Evolutionary conservation across 2,888 invertebrate genomes (phyloP).

Genomic region (Dynastes hyllus): DNA sequence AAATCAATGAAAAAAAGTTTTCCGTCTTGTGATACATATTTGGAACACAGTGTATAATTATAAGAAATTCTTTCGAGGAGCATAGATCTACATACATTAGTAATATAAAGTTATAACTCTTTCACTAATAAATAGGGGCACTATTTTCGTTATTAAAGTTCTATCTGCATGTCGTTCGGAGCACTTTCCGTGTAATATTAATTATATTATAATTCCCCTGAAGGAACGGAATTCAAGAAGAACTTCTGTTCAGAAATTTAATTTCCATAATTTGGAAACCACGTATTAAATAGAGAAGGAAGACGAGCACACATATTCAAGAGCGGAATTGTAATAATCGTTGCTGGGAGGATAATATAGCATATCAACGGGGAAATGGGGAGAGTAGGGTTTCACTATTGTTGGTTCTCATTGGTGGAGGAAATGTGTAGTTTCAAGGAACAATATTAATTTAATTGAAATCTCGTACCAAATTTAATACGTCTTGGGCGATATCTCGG

Average conservation of each 20-base stretch:
- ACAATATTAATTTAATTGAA: slow-evolving; percentile 38
- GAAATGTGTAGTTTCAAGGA: slow-evolving; percentile 1
- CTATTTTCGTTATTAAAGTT: too few relatives aligned
- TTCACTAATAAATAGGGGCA: too few relatives aligned
- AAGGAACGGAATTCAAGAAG: slow-evolving; percentile 21
- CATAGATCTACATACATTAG: too few relatives aligned
- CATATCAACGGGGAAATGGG: neutral
- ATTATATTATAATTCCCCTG: neutral
- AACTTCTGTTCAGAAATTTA: slow-evolving; percentile 31
- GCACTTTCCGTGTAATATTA: too few relatives aligned
- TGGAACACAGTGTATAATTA: too few relatives aligned
- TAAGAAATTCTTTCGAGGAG: too few relatives aligned
- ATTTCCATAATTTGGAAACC: slow-evolving; percentile 44
- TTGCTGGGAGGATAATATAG: slow-evolving; percentile 25
- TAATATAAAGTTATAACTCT: too few relatives aligned
- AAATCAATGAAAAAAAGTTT: too few relatives aligned
- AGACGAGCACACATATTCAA: neutral
- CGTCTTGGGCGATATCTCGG: slow-evolving; percentile 36
- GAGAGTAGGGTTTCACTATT: neutral
- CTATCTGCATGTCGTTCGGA: too few relatives aligned
- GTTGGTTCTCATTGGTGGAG: neutral
- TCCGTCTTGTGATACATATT: too few relatives aligned
- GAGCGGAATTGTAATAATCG: slow-evolving; percentile 31
- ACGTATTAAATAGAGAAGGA: slow-evolving; percentile 26
- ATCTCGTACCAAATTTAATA: slow-evolving; percentile 29